phyloP scores from a whole-genome alignment of 53 echinoderm and acorn worm genomes.

The Holothuria leucospilota region DNA sequence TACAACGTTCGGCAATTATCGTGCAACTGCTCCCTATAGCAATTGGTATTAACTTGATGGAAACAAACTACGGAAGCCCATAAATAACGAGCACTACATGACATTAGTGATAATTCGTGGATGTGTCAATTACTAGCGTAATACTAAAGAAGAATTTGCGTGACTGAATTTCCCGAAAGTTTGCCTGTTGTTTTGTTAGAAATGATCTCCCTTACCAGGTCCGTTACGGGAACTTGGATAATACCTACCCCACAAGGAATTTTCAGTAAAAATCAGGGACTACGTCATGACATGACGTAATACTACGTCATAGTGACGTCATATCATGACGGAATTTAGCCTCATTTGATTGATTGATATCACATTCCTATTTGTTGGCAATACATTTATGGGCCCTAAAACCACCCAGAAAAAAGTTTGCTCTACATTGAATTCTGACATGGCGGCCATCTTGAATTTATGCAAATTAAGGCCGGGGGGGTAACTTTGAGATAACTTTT shows the following conservation, averaged over 20 bases:
- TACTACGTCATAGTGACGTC: slow-evolving; percentile 10
- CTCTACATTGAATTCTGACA: slow-evolving; percentile 8
- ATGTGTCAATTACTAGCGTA: background rate
- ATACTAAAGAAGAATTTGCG: slow-evolving; percentile 4
- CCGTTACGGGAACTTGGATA: background rate
- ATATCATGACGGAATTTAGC: slow-evolving; percentile 19
- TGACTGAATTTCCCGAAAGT: slow-evolving; percentile 21
- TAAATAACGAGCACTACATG: slow-evolving; percentile 6
- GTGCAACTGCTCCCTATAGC: slow-evolving; percentile 8
- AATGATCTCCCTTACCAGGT: slow-evolving; percentile 5
- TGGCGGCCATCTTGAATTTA: too few species aligned
- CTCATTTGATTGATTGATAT: slow-evolving; percentile 8
- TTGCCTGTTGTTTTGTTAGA: slow-evolving; percentile 1
- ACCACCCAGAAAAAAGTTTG: slow-evolving; percentile 8
- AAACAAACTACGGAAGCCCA: slow-evolving; percentile 10
- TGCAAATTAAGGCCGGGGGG: slow-evolving; percentile 11
- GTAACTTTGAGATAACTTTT: slow-evolving; percentile 3
- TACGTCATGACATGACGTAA: slow-evolving; percentile 7
- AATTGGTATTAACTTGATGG: slow-evolving; percentile 20
- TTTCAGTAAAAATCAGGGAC: slow-evolving; percentile 1
- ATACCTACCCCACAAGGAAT: slow-evolving; percentile 6
- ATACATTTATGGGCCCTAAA: slow-evolving; percentile 14
- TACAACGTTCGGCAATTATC: slow-evolving; percentile 32
- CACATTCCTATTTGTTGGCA: slow-evolving; percentile 12
- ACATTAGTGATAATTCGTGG: slow-evolving; percentile 2